Evolutionary conservation across 2,797 vertebrate species (phyloP), one percentile per base, ranked within the genome.

Genomic region (Oreonectes daqikongensis): DNA sequence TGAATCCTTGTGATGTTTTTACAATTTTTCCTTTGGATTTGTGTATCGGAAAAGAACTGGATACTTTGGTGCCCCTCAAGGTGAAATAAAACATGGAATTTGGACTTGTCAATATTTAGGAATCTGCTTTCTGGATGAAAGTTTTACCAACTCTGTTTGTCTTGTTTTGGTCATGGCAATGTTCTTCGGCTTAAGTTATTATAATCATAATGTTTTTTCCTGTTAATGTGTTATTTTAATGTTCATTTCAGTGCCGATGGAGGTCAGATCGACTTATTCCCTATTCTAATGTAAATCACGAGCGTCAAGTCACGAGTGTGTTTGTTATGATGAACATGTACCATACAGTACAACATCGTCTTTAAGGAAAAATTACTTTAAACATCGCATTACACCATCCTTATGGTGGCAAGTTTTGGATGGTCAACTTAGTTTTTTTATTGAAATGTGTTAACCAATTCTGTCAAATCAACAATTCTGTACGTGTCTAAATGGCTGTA

Each of bases 401-500:
- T 35, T 35, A 2, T 35, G 8, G 1, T 35, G 2, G 35, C 35
- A 8, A 35, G 2, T 10, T 35, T 35, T 0, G 32, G 2, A 30
- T 30, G n/a, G n/a, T n/a, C 2, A 30, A 35, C 7, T 35, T 7
- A 32, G 32, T 6, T 32, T 32, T 32, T 32, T 32, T 1, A 6
- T 6, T 7, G 5, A 32, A 32, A 5, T 35, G 32, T 8, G 9
- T 35, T 8, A 8, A 35, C 9, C 32, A 1, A 32, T 7, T 32
- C 32, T 8, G 32, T 7, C 32, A 32, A 42, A 11, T 42, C 12
- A 10, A 10, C 35, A 35, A 35, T 35, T 35, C 35, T 35, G 52
- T 64, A 82, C 59, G 74, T 71, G 78, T 42, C 81, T 70, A 84
- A 84, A 63, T 59, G 18, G 11, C 52, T 60, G 53, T 26, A 38